Conservation (phyloP, 1,140 invertebrate genomes). For the Aplysia californica region DNA sequence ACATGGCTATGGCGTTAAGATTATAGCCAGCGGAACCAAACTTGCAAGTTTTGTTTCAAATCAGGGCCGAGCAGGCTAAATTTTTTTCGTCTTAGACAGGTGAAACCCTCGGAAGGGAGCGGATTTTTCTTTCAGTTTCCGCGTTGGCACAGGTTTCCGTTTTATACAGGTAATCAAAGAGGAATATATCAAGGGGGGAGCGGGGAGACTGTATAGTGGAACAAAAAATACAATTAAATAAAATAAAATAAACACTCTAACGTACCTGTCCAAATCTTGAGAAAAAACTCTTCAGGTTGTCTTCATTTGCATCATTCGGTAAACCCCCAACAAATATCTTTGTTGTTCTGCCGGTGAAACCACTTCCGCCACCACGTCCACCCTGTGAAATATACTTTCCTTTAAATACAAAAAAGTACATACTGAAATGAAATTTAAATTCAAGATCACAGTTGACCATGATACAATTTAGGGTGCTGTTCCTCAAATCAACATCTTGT, state of each 20-base stretch:
- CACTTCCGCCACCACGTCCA: conserved; percentile 6
- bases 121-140: too few species aligned
- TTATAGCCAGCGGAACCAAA: too few species aligned
- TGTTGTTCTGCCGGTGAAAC: conserved; percentile 29
- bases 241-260: background rate
- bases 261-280: conserved; percentile 34
- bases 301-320: conserved; percentile 33
- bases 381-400: background rate
- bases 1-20: too few species aligned
- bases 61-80: too few species aligned
- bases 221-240: background rate
- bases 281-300: conserved; percentile 26
- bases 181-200: too few species aligned
- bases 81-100: background rate
- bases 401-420: background rate
- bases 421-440: background rate
- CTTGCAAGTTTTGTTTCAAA: too few species aligned
- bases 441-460: too few species aligned
- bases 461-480: too few species aligned
- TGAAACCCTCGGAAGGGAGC: too few species aligned
- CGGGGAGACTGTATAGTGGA: background rate
- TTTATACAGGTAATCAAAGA: too few species aligned
- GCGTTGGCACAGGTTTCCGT: too few species aligned
- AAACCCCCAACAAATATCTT: conserved; percentile 38
- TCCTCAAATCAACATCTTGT: too few species aligned